These are phyloP conservation scores for Epinephelus fuscoguttatus DNA, from an alignment of 2,113 vertebrate genomes.

Conservation along the genomic window DNA sequence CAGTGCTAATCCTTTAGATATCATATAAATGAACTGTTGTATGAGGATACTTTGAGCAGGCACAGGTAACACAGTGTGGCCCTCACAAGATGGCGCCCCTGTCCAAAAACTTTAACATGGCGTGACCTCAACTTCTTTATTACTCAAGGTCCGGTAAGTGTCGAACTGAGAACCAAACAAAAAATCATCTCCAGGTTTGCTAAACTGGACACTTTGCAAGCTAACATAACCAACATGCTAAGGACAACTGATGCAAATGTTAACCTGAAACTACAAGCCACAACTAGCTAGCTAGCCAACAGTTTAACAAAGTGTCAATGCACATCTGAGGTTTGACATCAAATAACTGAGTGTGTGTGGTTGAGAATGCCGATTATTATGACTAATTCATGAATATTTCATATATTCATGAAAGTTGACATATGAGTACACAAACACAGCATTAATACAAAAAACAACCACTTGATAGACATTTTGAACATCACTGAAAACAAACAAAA, in stretches of 20 bases:
- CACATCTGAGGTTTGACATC: conserved; percentile 46
- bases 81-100: no score
- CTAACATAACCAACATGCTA: not conserved
- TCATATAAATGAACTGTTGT: no score
- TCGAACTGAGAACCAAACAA: no score
- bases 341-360: conserved; percentile 18
- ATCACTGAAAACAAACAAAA: conserved; percentile 28
- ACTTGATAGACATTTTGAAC: not conserved
- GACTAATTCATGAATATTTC: conserved; percentile 60
- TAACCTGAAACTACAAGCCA: not conserved
- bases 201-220: not conserved
- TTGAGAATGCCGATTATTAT: not conserved
- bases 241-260: not conserved
- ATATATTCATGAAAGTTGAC: conserved; percentile 36
- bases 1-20: no score
- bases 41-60: no score
- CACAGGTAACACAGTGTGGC: no score
- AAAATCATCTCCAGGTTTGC: no score
- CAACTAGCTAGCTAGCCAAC: not conserved
- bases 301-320: not conserved
- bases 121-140: no score
- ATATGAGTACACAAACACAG: conserved; percentile 37
- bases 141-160: no score
- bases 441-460: conserved; percentile 39
- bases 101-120: no score